Evolutionary conservation across 2,888 invertebrate genomes (phyloP).

Genomic region (Phyto melanocephala): DNA sequence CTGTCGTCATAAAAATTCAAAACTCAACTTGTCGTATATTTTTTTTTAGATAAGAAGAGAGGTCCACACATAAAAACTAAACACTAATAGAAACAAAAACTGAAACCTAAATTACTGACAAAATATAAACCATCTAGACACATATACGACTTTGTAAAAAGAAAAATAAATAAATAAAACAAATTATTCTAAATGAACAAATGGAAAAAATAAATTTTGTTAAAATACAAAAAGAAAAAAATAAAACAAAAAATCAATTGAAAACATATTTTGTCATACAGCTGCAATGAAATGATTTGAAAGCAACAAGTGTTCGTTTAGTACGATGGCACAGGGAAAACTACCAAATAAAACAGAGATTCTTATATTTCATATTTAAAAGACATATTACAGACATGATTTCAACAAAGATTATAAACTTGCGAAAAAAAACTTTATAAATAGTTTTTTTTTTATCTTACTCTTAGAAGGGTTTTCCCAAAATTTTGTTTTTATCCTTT

Average conservation of each 20-base stretch:
- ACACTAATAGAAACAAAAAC: slow-evolving; percentile 8
- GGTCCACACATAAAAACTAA: slow-evolving; percentile 31
- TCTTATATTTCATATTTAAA: no score
- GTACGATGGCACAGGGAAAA: slow-evolving; percentile 1
- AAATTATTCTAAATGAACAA: neutral
- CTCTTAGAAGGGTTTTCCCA: no score
- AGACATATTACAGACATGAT: no score
- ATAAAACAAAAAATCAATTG: slow-evolving; percentile 22
- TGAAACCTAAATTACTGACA: neutral
- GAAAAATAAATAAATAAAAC: neutral
- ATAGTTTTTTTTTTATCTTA: no score
- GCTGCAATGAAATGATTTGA: slow-evolving; percentile 38
- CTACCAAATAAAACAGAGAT: neutral
- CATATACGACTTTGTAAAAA: neutral
- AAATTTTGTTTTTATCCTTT: no score
- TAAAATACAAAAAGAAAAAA: slow-evolving; percentile 27
- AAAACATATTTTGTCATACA: slow-evolving; percentile 31
- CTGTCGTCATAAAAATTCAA: slow-evolving; percentile 38
- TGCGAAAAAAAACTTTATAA: no score
- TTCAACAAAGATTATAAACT: no score
- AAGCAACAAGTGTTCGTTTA: slow-evolving; percentile 54
- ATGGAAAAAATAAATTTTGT: neutral
- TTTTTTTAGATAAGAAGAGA: slow-evolving; percentile 51
- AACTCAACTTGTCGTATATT: slow-evolving; percentile 14
- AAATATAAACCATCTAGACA: neutral